phyloP scores from a whole-genome alignment of 2,797 vertebrate species.

The Eupleurogrammus muticus region DNA sequence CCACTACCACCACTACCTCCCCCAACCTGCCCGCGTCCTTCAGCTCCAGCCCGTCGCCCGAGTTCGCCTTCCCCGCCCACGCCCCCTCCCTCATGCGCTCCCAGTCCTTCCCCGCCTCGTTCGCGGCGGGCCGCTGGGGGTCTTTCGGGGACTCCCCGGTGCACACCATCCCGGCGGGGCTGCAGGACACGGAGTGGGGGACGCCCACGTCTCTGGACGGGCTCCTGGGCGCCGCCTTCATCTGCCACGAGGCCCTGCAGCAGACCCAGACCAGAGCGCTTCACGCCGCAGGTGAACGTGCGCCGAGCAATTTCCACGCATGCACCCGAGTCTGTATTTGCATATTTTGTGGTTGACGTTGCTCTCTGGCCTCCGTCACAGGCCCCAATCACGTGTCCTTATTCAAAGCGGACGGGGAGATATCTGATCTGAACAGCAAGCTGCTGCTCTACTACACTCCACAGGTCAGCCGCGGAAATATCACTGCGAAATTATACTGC shows the following conservation, averaged over 20 bases:
- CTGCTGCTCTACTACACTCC: conserved; percentile 97
- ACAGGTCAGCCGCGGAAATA: conserved; percentile 84
- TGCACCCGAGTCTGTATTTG: conserved; percentile 22
- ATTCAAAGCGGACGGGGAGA: conserved; percentile 91
- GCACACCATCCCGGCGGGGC: conserved; percentile 90
- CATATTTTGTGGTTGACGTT: conserved; percentile 37
- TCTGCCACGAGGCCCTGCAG: conserved; percentile 94
- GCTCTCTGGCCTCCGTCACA: conserved; percentile 60
- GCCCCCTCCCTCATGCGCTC: conserved; percentile 86
- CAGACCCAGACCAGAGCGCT: conserved; percentile 83
- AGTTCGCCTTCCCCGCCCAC: conserved; percentile 81
- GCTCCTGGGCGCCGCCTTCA: conserved; percentile 91
- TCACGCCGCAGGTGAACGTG: conserved; percentile 82
- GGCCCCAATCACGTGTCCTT: conserved; percentile 92
- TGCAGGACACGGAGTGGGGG: conserved; percentile 96
- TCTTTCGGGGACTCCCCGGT: conserved; percentile 81
- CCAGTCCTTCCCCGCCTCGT: conserved; percentile 92
- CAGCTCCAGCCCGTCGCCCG: conserved; percentile 57
- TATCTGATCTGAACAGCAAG: conserved; percentile 89
- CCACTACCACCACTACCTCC: conserved; percentile 88
- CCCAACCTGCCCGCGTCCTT: conserved; percentile 72
- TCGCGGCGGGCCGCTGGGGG: conserved; percentile 77
- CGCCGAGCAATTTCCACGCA: conserved; percentile 1
- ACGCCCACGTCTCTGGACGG: conserved; percentile 94
- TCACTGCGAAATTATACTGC: background rate